Percentiles rank a stretch among this genome's conserved stretches.
Evolutionary conservation across 2,888 invertebrate species (phyloP).

Genomic region (Timema cristinae): DNA sequence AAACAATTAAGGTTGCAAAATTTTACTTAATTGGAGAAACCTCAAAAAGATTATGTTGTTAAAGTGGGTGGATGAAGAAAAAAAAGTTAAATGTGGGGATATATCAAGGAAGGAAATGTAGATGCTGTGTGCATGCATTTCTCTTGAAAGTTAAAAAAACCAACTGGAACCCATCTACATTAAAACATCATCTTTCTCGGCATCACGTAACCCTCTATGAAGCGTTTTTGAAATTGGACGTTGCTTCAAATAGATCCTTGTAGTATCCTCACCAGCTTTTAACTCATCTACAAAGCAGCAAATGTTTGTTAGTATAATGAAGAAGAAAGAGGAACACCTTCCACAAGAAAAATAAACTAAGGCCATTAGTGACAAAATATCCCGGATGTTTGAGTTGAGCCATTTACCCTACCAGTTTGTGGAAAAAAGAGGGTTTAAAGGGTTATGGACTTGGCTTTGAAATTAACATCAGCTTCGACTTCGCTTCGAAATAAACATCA

Average conservation of each 20-base stretch:
- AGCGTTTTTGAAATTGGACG: not conserved
- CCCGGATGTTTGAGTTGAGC: not conserved
- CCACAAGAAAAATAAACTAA: not conserved
- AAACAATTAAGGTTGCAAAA: no score
- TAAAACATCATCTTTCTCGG: no score
- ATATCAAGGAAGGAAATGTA: no score
- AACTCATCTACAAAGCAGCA: not conserved
- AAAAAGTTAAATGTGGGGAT: no score
- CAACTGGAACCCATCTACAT: not conserved
- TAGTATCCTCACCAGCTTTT: not conserved
- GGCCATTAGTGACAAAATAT: not conserved
- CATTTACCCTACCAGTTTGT: not conserved
- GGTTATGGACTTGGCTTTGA: no score
- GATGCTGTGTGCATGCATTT: no score
- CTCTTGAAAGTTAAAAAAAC: no score
- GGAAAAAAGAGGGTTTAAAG: not conserved
- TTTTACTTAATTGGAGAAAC: no score
- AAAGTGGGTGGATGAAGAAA: no score
- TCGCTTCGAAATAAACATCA: no score
- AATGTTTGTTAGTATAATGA: not conserved
- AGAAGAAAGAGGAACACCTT: not conserved
- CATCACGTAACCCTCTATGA: not conserved
- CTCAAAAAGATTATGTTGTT: no score
- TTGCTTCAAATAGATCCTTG: not conserved
- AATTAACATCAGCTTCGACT: no score